Evolutionary conservation across 2,113 vertebrate genomes (phyloP), one percentile per base, ranked within the genome.

Genomic region (Ageneiosus marmoratus): DNA sequence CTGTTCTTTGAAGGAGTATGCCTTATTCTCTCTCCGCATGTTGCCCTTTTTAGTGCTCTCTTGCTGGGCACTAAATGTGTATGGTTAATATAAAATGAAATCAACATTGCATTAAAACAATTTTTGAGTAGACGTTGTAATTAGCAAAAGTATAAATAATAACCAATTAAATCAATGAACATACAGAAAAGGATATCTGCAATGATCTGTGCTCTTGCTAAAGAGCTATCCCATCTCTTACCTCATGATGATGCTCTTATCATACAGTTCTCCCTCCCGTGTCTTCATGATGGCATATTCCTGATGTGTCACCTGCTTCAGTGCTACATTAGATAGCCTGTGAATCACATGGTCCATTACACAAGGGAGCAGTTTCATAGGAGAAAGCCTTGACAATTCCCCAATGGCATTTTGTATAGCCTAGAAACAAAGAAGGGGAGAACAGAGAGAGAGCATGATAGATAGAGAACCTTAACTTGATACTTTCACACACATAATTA

Each of bases 1-100:
- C 92, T 99, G 98, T 3, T 99, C 98, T 92, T 99, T 99, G 88
- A 97, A 99, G 58, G 97, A 98, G 53, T 99, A 99, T 11, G 97
- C 97, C 85, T 99, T 99, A 88, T 99, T 99, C 92, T 99, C 98
- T 73, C 98, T 94, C 89, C 98, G 99, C 93, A 99, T 96, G 91
- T 98, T 99, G 83, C 92, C 94, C 84, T 97, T 99, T 91, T 98
- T 99, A 78, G 93, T 91, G 87, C 94, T 97, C 86, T 98, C 97
- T 89, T 98, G 97, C 76, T 98, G 96, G 74, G 97, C 96, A 86
- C 98, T 99, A 89, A 29, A 86, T 22, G 55, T 50, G 44, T 48
- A 63, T 10, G 5, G n/a, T 44, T 50, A 16, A 48, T 27, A 72
- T n/a, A 29, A 51, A 15, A 73, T 29, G n/a, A 74, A 74, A 46